Conservation (phyloP, 1,140 invertebrate genomes). For the Neodiprion lecontei region DNA sequence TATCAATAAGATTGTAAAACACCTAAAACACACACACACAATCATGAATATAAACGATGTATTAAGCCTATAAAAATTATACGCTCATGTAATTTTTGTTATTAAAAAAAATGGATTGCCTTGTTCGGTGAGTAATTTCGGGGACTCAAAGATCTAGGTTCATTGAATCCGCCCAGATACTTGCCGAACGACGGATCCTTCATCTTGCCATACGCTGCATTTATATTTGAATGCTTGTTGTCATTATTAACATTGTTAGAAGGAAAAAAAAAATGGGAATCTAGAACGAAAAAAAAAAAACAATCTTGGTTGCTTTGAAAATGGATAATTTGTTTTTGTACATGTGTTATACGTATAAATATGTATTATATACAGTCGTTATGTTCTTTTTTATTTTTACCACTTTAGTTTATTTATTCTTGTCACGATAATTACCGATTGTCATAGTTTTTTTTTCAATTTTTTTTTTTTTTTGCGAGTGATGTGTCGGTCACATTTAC, state of each 20-base stretch:
- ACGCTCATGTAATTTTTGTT: no score
- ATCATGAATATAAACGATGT: no score
- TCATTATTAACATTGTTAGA: not conserved
- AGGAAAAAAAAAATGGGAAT: not conserved
- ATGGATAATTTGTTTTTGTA: not conserved
- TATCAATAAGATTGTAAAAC: no score
- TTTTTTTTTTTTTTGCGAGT: not conserved
- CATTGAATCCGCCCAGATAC: not conserved
- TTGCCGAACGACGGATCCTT: not conserved
- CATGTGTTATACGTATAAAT: not conserved
- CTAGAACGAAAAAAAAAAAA: not conserved
- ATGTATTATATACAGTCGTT: not conserved
- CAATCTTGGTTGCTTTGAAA: not conserved
- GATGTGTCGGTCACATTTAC: no score
- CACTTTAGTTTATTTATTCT: not conserved
- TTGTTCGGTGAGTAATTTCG: no score
- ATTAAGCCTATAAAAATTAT: no score
- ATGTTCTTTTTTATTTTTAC: not conserved
- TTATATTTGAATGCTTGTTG: not conserved
- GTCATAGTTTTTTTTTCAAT: not conserved
- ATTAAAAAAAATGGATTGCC: no score
- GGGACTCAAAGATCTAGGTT: not conserved
- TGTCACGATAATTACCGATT: no score
- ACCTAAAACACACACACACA: no score
- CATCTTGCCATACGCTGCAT: not conserved